phyloP scores from a whole-genome alignment of 2,113 vertebrate species.

The Tetrax tetrax region DNA sequence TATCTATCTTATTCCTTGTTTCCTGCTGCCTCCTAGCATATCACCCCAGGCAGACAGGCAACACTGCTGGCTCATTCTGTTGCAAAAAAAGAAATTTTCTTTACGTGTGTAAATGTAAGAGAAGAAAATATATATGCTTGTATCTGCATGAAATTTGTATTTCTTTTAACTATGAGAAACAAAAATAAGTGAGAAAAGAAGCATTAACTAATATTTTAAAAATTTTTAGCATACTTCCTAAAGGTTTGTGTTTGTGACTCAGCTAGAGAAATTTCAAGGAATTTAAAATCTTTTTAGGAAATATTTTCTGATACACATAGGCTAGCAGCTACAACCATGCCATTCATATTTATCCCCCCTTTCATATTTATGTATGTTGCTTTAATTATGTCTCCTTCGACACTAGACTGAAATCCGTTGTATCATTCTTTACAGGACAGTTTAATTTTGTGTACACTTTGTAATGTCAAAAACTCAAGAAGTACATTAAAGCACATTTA shows the following conservation, averaged over 20 bases:
- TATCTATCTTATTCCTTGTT: not conserved
- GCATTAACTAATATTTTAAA: not conserved
- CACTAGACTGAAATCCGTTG: not conserved
- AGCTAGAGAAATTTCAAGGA: not conserved
- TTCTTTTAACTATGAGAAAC: not conserved
- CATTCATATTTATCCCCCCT: not conserved
- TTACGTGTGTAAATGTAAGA: not conserved
- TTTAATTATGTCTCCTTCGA: not conserved
- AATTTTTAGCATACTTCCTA: not conserved
- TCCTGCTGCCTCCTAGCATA: not conserved
- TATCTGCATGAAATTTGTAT: not conserved
- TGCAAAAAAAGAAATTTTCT: not conserved
- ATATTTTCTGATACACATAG: not conserved
- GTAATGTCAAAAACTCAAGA: not conserved
- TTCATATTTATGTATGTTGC: not conserved
- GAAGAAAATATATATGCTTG: not conserved
- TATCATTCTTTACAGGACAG: not conserved
- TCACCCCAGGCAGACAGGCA: not conserved
- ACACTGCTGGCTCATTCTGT: accelerated
- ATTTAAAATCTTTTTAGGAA: not conserved
- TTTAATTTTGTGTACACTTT: not conserved
- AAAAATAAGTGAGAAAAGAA: not conserved
- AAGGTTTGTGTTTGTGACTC: not conserved
- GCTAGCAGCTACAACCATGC: not conserved
- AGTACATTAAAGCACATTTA: not conserved